Base-by-base conservation (phyloP, 2,888 invertebrate species). In the Lasioglossum marginatum region DNA sequence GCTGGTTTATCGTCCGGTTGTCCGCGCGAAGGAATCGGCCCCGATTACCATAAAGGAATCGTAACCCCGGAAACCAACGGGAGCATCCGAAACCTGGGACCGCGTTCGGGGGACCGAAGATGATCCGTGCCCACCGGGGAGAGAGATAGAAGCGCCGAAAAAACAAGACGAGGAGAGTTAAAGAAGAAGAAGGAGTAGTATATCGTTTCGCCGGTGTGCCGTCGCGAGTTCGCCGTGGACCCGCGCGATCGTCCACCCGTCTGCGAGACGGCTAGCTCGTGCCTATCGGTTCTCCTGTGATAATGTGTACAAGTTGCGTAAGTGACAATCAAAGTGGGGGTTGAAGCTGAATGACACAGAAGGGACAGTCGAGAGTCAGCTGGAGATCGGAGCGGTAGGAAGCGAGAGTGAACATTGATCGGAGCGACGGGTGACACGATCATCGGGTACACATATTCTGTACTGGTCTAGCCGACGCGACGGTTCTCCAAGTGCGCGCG, bases 291-390 rank as follows among this genome's bases (percentile, higher is more conserved):
- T 89, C 85, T 57, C 40, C 88, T 90, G 90, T 90, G 90, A 90
- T 90, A 90, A 90, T 90, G 90, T 90, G 90, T 81, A 48, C 68
- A 89, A 92, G 92, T 93, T 93, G 92, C 92, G 89, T 92, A 92
- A 93, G 93, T 93, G 93, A 90, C 88, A 85, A 90, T 92, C 91
- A 91, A 90, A 86, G 89, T 87, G 91, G 82, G 87, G 87, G 79
- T 81, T 87, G 82, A 83, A 83, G 70, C 82, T 78, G n/a, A 76
- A 79, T 70, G 81, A 81, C 81, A 77, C 71, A 77, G 76, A 71
- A 81, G 48, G 71, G 76, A 76, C 77, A 78, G 70, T 75, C 70
- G 57, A 78, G 45, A 66, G 77, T 52, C 82, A 86, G 89, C 82
- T 79, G 80, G 83, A 80, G 40, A 40, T 40, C 70, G 80, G 82